Percentiles rank a stretch among this genome's conserved stretches.
Conservation (phyloP, 2,113 vertebrate genomes). For the Leucopternis melanops region DNA sequence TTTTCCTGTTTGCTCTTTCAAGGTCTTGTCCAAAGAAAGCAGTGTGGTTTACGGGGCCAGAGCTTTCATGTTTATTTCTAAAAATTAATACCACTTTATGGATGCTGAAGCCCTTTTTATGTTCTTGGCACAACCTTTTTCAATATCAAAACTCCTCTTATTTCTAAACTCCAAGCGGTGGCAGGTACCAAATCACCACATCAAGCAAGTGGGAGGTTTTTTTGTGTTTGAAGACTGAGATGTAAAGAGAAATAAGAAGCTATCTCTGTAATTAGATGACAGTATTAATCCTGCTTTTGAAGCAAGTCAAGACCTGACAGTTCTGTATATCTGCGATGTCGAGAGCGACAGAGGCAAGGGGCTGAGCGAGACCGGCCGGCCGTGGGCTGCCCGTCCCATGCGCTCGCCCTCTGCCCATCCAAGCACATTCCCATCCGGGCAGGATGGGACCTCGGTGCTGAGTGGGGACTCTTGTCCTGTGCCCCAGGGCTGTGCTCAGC, state of each 20-base stretch:
- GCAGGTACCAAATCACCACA: neutral
- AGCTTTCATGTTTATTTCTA: neutral
- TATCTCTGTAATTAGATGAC: neutral
- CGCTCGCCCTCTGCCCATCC: neutral
- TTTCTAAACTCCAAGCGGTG: neutral
- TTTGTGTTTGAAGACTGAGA: neutral
- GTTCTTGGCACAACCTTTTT: neutral
- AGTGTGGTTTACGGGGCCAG: neutral
- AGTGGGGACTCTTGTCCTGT: fast-evolving
- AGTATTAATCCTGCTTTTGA: neutral
- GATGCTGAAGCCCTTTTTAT: neutral
- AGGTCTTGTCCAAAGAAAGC: neutral
- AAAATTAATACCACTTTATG: neutral
- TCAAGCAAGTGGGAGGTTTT: neutral
- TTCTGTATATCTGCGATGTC: neutral
- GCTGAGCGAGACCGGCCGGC: neutral
- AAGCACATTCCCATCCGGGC: too few relatives aligned
- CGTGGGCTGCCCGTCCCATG: fast-evolving
- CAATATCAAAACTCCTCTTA: neutral
- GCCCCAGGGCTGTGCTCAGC: neutral
- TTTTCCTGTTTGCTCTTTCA: neutral
- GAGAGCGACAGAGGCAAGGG: neutral
- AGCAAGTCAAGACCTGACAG: neutral
- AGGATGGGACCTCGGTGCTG: neutral
- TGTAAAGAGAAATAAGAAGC: neutral